Conservation (phyloP, 2,113 vertebrate genomes). For the Tragelaphus strepsiceros region DNA sequence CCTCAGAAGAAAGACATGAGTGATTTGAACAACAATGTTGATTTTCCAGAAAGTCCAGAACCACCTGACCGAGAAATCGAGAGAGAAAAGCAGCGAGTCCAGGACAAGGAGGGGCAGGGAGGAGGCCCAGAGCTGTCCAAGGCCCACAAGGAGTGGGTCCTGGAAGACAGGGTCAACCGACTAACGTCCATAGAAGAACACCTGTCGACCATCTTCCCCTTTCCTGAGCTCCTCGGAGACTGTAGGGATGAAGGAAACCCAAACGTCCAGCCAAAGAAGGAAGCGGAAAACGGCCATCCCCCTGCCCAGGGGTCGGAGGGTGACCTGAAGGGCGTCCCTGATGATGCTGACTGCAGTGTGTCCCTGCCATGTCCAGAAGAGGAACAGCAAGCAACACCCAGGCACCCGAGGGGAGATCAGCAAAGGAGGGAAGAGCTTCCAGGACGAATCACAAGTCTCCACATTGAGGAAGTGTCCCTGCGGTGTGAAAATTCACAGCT, state of each 20-base stretch:
- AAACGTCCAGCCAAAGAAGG: background rate
- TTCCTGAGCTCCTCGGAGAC: accelerated
- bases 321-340: background rate
- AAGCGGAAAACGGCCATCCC: accelerated
- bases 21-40: background rate
- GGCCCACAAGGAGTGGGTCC: accelerated
- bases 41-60: background rate
- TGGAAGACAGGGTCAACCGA: accelerated
- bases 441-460: background rate
- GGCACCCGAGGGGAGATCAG: background rate
- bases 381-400: background rate
- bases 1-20: background rate
- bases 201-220: accelerated
- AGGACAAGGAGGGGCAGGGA: too few relatives aligned
- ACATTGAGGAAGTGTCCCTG: background rate
- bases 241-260: accelerated
- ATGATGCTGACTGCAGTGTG: background rate
- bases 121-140: accelerated
- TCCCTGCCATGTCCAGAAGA: background rate
- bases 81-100: background rate
- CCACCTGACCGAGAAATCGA: background rate
- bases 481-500: background rate
- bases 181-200: accelerated
- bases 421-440: accelerated
- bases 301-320: accelerated